Evolutionary conservation across 2,888 invertebrate species (phyloP).

Genomic region (Orthosia gracilis): DNA sequence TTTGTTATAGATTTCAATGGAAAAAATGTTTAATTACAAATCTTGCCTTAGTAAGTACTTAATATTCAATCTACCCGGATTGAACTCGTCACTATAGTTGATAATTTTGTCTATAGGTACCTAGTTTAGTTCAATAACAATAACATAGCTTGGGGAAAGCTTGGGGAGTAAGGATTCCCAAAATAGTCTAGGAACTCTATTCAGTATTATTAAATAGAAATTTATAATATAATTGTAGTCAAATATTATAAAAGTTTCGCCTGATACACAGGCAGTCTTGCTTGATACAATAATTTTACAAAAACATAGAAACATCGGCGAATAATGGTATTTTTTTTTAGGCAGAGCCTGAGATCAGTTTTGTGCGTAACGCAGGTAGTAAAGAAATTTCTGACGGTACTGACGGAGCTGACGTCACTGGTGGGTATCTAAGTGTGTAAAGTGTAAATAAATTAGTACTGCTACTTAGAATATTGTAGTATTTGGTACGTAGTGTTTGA

Average conservation of each 20-base stretch:
- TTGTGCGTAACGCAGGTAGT: constrained; percentile 54
- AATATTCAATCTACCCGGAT: neutral
- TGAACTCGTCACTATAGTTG: neutral
- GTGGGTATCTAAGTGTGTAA: constrained; percentile 24
- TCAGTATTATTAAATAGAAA: neutral
- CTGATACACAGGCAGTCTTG: neutral
- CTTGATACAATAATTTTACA: constrained; percentile 2
- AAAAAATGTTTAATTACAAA: constrained; percentile 77
- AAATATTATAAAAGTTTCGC: neutral
- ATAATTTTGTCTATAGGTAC: neutral
- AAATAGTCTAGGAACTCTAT: neutral
- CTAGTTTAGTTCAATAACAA: neutral
- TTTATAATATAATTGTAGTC: neutral
- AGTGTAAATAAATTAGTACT: neutral
- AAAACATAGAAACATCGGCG: neutral
- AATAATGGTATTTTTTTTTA: constrained; percentile 28
- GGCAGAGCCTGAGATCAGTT: constrained; percentile 61
- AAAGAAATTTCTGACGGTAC: constrained; percentile 31
- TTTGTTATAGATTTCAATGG: constrained; percentile 85
- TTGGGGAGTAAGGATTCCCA: neutral
- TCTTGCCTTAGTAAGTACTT: constrained; percentile 69
- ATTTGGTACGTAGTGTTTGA: neutral
- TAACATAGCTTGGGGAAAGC: neutral
- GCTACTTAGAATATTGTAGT: neutral
- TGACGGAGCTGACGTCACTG: constrained; percentile 6